Evolutionary conservation across 2,888 invertebrate genomes (phyloP), one percentile per base, ranked within the genome.

Genomic region (Catocala fraxini): DNA sequence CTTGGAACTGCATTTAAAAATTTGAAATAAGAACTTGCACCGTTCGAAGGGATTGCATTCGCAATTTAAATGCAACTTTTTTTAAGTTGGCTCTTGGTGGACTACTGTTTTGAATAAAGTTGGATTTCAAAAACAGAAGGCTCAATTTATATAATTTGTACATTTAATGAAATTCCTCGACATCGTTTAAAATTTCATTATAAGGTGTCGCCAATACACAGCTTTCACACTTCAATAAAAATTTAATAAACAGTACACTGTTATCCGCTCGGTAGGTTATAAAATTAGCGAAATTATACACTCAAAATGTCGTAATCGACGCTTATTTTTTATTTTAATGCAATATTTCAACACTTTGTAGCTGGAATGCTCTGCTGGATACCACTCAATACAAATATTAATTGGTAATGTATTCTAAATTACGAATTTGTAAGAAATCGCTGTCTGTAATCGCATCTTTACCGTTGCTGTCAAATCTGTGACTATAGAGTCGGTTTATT

Each of bases 211-310:
- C 33, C 51, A 10, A 12, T 12, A 51, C 5, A 13, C 9, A 35
- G 3, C 35, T 51, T 64, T 63, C 49, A 59, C 59, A 59, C 54
- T 15, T 59, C 56, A 61, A 55, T 54, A 54, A 82, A 82, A 79
- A 71, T 61, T 72, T 71, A 76, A 79, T 71, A 75, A 65, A 66
- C 64, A 3, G 39, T 63, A 64, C 57, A 56, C 54, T 53, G 60
- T 65, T 66, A 60, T 58, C 53, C 62, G 60, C 58, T 67, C 58
- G 64, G 66, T 73, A 68, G 72, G 71, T 74, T 75, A 76, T 81
- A 77, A 87, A 87, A 85, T 85, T 82, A 76, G 73, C 73, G 66
- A 80, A 79, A 80, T 82, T 80, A 83, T 75, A 77, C 75, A 56
- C 47, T 45, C 45, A 2, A 75, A 68, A 75, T 72, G 59, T 74